These are phyloP conservation scores for Carollia perspicillata DNA, from an alignment of 2,113 vertebrate genomes.

Conservation along the genomic window DNA sequence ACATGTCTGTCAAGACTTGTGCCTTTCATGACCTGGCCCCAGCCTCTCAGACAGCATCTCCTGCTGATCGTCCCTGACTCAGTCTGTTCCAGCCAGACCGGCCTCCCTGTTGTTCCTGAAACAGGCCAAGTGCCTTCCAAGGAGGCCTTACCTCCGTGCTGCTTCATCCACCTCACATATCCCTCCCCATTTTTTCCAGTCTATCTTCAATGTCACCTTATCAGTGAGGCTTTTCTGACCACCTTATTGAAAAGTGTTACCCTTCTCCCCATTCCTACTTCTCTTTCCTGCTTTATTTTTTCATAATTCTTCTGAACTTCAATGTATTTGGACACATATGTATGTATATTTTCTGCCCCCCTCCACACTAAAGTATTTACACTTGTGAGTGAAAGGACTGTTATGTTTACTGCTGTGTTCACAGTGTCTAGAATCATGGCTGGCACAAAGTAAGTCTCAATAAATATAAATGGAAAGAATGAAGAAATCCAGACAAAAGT, in stretches of 20 bases:
- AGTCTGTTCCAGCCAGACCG: not conserved
- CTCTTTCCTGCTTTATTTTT: not conserved
- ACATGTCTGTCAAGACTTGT: not conserved
- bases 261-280: not conserved
- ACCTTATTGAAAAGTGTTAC: not conserved
- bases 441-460: not conserved
- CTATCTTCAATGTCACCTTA: not conserved
- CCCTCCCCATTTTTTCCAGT: not conserved
- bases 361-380: not conserved
- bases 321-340: not conserved
- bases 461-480: not conserved
- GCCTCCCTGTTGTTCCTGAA: not conserved
- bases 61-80: not conserved
- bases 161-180: not conserved
- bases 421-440: not conserved
- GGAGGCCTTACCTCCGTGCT: not conserved
- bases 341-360: not conserved
- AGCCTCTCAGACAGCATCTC: not conserved
- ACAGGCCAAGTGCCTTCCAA: not conserved
- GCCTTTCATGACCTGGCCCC: not conserved
- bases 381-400: not conserved
- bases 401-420: not conserved
- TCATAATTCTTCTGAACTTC: not conserved
- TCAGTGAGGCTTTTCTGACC: not conserved
- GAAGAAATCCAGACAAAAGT: not conserved